Percentiles rank a stretch among this genome's conserved stretches.
Evolutionary conservation across 2,888 invertebrate species (phyloP).

Genomic region (Ellobium chinense): DNA sequence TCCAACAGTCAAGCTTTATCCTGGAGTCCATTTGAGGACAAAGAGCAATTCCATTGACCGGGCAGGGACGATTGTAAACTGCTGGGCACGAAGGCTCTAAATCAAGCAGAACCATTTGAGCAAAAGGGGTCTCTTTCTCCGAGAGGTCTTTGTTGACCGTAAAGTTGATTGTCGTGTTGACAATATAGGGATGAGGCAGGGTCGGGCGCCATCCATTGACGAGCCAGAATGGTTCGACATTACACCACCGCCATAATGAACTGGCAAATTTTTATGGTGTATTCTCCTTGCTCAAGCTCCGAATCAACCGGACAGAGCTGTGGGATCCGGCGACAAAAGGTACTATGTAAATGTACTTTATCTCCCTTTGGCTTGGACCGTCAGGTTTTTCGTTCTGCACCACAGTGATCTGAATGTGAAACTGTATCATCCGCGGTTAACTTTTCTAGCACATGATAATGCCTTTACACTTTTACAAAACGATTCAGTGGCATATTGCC

Average conservation of each 20-base stretch:
- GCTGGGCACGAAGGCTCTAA: neutral
- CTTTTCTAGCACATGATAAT: too few species aligned
- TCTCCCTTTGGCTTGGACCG: neutral
- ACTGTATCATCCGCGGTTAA: too few species aligned
- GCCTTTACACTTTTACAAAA: too few species aligned
- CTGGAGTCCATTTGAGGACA: conserved; percentile 4
- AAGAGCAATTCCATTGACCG: neutral
- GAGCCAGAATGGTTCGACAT: neutral
- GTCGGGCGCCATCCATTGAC: neutral
- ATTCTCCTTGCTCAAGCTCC: neutral
- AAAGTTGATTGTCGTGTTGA: conserved; percentile 15
- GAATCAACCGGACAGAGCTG: neutral
- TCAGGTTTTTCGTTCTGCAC: too few species aligned
- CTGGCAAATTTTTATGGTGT: conserved; percentile 21
- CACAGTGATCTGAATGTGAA: too few species aligned
- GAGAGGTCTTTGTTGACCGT: neutral
- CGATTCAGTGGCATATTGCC: too few species aligned
- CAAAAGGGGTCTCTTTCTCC: conserved; percentile 11
- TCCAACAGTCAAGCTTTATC: neutral
- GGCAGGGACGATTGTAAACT: neutral
- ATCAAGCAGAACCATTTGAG: conserved; percentile 10
- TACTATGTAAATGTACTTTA: neutral
- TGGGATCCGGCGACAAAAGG: neutral
- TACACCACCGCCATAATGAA: conserved; percentile 8
- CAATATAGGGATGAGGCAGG: neutral